Conservation (phyloP, 2,113 vertebrate species). For the Maccullochella peelii region DNA sequence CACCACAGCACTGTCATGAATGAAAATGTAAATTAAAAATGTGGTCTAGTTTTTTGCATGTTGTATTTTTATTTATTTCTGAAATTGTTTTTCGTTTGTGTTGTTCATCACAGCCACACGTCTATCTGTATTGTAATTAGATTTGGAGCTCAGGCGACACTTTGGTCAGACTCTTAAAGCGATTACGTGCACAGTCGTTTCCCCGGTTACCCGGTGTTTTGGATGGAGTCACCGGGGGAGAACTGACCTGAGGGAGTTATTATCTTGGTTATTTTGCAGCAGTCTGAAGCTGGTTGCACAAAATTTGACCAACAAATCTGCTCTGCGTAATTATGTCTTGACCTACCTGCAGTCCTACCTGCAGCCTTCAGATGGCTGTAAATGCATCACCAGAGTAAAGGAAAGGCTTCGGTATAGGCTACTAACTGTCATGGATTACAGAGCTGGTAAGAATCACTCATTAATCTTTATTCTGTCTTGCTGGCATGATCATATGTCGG, state of each 20-base stretch:
- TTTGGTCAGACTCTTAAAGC: background rate
- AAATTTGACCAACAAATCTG: background rate
- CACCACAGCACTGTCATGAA: too few relatives aligned
- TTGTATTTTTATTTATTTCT: too few relatives aligned
- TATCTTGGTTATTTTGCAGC: background rate
- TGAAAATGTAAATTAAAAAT: too few relatives aligned
- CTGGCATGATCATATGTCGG: constrained; percentile 5
- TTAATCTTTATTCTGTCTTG: constrained; percentile 3
- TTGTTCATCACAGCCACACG: background rate
- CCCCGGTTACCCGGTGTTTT: background rate
- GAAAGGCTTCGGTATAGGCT: background rate
- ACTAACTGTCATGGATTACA: background rate
- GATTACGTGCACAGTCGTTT: background rate
- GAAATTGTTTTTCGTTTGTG: background rate
- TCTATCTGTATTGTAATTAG: background rate
- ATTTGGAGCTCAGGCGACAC: background rate
- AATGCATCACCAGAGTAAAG: background rate
- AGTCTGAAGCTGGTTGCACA: background rate
- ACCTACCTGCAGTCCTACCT: constrained; percentile 7
- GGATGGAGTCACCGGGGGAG: too few relatives aligned
- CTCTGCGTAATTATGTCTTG: background rate
- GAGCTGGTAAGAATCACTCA: background rate
- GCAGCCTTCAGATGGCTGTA: constrained; percentile 8
- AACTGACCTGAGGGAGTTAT: background rate
- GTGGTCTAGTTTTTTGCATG: too few relatives aligned